These are phyloP conservation scores for Scaeva pyrastri DNA, from an alignment of 2,888 invertebrate species.

Conservation along the genomic window DNA sequence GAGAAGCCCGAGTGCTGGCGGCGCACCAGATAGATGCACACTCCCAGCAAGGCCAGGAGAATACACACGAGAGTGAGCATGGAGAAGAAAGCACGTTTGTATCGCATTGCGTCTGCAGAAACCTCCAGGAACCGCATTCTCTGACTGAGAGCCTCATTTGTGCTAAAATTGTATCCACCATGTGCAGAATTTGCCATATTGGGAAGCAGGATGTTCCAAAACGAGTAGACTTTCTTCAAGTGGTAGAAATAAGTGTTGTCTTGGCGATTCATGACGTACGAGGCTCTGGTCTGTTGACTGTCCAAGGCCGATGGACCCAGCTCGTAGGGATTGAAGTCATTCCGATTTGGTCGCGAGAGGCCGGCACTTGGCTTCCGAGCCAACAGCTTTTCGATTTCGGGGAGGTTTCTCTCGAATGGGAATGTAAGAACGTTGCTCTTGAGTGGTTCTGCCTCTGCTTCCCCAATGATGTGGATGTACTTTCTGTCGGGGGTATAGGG, in stretches of 20 bases:
- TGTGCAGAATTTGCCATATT: conserved; percentile 75
- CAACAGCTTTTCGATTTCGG: conserved; percentile 80
- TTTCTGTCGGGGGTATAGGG: conserved; percentile 84
- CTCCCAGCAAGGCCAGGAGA: conserved; percentile 80
- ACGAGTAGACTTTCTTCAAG: conserved; percentile 81
- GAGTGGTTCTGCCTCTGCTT: conserved; percentile 70
- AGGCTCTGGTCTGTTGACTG: conserved; percentile 54
- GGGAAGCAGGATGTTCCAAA: conserved; percentile 82
- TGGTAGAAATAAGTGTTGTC: conserved; percentile 81
- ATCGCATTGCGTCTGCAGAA: conserved; percentile 82
- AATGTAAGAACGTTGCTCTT: conserved; percentile 49
- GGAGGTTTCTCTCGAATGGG: conserved; percentile 78
- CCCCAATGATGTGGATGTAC: conserved; percentile 82
- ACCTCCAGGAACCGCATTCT: conserved; percentile 80
- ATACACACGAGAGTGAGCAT: conserved; percentile 82
- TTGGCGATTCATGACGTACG: conserved; percentile 77
- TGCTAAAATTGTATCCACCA: conserved; percentile 58
- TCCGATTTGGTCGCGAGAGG: conserved; percentile 79
- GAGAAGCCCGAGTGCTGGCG: conserved; percentile 79
- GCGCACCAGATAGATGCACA: conserved; percentile 82
- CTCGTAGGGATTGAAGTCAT: conserved; percentile 78
- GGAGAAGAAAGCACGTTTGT: conserved; percentile 83
- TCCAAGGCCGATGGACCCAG: conserved; percentile 31
- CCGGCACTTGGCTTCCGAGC: conserved; percentile 53
- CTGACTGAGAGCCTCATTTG: conserved; percentile 78